Base-by-base conservation (phyloP, 2,888 invertebrate genomes). In the Scrobipalpa atriplicella region DNA sequence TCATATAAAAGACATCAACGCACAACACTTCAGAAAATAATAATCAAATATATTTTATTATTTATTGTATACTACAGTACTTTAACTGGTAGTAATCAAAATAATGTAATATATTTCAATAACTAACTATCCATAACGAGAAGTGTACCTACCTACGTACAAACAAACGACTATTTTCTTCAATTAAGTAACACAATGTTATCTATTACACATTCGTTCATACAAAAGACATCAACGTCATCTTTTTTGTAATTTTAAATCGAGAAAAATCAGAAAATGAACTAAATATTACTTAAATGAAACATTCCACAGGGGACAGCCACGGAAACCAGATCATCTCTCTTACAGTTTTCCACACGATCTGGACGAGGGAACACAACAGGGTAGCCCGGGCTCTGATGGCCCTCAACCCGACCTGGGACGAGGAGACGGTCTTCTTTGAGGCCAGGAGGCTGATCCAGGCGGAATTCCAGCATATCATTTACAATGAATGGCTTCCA, bases 301-400 rank as follows among this genome's bases (percentile, higher is more conserved):
- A 16, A 7, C 18, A 0, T 52, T 36, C 80, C 78, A 3, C 72
- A 96, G 97, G 97, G 11, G 97, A 97, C 79, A 93, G 93, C 5
- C 94, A 97, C 70, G 95, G 94, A 0, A 97, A 97, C 86, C 96
- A 97, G 82, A 95, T 96, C 74, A 94, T 96, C 9, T 95, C 96
- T 0, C 88, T 97, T 58, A 95, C 96, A 0, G 94, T 95, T 0
- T 78, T 97, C 0, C 97, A 97, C 72, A 95, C 95, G 0, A 77
- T 97, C 8, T 95, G 96, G 80, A 94, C 96, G 18, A 93, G 97
- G 39, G 97, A 97, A 77, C 97, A 97, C 83, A 98, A 97, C 84
- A 94, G 97, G 0, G 79, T 97, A 0, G 97, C 97, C 0, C 85
- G 86, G 1, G 92, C 90, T 2, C 82, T 98, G 36, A 76, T 90